Conservation (phyloP, 2,888 invertebrate species). For the Serripes groenlandicus region DNA sequence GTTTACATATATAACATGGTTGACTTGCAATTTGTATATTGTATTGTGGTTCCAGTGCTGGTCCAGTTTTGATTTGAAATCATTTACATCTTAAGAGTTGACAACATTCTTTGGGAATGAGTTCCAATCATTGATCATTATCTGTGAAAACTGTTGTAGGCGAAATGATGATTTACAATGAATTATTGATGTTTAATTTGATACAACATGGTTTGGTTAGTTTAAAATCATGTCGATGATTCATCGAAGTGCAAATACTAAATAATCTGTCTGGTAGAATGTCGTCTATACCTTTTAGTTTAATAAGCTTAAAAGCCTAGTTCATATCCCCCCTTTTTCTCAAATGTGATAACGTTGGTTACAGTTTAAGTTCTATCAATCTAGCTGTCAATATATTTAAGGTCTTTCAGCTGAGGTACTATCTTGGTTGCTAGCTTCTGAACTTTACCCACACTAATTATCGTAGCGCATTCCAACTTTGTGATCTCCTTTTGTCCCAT, state of each 20-base stretch:
- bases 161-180: background rate
- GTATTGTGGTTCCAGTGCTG: background rate
- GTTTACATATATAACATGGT: background rate
- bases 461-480: no score
- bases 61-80: background rate
- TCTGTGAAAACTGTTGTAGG: background rate
- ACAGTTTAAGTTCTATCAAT: background rate
- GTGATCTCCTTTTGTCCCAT: no score
- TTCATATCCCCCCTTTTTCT: background rate
- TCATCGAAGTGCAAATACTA: background rate
- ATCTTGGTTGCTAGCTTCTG: background rate
- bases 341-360: background rate
- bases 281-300: background rate
- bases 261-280: background rate
- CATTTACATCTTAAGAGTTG: background rate
- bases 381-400: background rate
- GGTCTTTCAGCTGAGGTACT: background rate
- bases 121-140: background rate
- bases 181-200: no score
- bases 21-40: background rate
- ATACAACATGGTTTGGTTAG: background rate
- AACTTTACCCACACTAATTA: background rate
- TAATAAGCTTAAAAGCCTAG: background rate
- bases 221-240: background rate
- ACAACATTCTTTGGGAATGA: background rate